Conservation (phyloP, 2,888 invertebrate species). For the Peribatodes rhomboidaria region DNA sequence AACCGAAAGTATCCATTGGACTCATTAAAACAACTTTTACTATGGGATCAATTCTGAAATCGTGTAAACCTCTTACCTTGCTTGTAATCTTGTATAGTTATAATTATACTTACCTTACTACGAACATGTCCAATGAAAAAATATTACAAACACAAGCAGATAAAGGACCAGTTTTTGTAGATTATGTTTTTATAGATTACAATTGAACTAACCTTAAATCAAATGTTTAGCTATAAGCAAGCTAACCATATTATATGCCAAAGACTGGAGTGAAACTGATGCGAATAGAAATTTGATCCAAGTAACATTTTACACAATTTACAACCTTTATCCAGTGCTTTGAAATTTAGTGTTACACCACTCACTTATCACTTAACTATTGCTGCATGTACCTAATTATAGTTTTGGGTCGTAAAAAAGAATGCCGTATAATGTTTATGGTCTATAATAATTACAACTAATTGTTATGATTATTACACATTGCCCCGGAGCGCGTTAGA, state of each 20-base stretch:
- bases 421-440: too few relatives aligned
- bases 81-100: too few relatives aligned
- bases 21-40: too few relatives aligned
- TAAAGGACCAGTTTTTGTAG: too few relatives aligned
- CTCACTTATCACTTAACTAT: not conserved
- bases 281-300: not conserved
- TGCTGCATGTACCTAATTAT: not conserved
- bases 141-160: too few relatives aligned
- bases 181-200: too few relatives aligned
- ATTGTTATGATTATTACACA: not conserved
- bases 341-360: conserved; percentile 13
- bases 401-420: not conserved
- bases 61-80: too few relatives aligned
- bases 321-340: conserved; percentile 13
- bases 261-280: conserved; percentile 57
- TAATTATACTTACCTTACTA: too few relatives aligned
- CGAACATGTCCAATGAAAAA: too few relatives aligned
- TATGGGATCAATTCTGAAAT: too few relatives aligned
- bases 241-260: conserved; percentile 59
- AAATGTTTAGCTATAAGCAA: conserved; percentile 29
- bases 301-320: not conserved
- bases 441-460: not conserved
- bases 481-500: not conserved
- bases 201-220: not conserved
- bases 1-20: too few relatives aligned